Evolutionary conservation across 2,888 invertebrate species (phyloP), one percentile per base, ranked within the genome.

Genomic region (Lydus trimaculatus): DNA sequence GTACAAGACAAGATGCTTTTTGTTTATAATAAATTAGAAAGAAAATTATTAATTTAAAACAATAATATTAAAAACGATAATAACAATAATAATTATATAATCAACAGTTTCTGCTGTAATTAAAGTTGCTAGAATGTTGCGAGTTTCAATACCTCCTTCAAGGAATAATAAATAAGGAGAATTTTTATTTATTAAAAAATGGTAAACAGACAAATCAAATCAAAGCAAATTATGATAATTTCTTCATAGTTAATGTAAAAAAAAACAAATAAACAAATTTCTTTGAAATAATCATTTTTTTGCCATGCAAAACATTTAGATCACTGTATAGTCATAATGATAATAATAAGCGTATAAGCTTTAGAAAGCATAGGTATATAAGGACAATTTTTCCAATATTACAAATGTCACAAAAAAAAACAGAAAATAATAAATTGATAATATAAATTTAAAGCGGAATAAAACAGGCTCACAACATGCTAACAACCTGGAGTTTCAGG

Each of bases 51-150:
- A 72, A 74, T 75, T 69, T 71, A 33, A 58, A 15, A 64, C 60
- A 64, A 67, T 65, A n/a, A n/a, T n/a, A n/a, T n/a, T n/a, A n/a
- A 33, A 58, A 15, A 64, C 60, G 61, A 67, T 65, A 65, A 67
- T 63, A 73, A 73, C 75, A 74, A 71, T 67, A 73, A 66, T 60
- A 63, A 52, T 67, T 64, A 64, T 67, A 63, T 65, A 66, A 69
- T 68, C 63, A 72, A 65, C 65, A 72, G 76, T 76, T 75, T 72
- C 82, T 79, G 83, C 83, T 82, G 83, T 84, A 83, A 82, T 81
- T 83, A 83, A 82, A 84, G 85, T 86, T 86, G 85, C 85, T 86
- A 86, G 86, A 84, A 87, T 86, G 86, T 86, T 86, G 87, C 85
- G 87, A 85, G 84, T 80, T 81, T 76, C 62, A 68, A 59, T 70